phyloP scores from a whole-genome alignment of 2,797 vertebrate genomes.

The Anguilla pacifica region DNA sequence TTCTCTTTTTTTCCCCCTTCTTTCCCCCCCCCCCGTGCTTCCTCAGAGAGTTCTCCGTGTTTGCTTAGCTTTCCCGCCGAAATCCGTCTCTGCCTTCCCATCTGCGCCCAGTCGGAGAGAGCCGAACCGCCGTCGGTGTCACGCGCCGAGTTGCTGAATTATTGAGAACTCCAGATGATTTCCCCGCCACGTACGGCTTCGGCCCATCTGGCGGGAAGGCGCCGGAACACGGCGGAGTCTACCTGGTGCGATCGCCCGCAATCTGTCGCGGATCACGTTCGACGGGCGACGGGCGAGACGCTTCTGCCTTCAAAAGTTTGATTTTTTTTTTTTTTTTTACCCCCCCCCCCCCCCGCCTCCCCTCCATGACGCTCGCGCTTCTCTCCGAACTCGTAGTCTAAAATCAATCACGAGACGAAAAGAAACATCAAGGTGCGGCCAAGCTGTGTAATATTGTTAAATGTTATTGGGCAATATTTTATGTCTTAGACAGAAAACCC shows the following conservation, averaged over 20 bases:
- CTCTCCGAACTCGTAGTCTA: not conserved
- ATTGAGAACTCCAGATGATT: constrained; percentile 98
- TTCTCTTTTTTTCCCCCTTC: constrained; percentile 55
- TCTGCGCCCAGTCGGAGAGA: constrained; percentile 77
- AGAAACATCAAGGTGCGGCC: not conserved
- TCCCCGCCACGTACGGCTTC: constrained; percentile 92
- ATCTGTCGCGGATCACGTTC: constrained; percentile 74
- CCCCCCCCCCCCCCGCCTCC: not conserved
- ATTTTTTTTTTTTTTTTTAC: constrained; percentile 25
- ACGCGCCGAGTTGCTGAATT: constrained; percentile 87
- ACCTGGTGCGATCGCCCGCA: constrained; percentile 71
- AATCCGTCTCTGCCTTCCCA: constrained; percentile 77
- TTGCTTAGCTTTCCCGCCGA: constrained; percentile 72
- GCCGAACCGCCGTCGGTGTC: constrained; percentile 78
- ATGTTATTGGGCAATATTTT: constrained; percentile 20
- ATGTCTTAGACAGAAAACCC: constrained; percentile 23
- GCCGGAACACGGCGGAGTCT: constrained; percentile 67
- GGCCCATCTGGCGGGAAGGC: constrained; percentile 89
- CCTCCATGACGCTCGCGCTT: not conserved
- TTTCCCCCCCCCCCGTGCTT: constrained; percentile 40
- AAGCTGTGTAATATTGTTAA: constrained; percentile 20
- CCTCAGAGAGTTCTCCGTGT: constrained; percentile 76
- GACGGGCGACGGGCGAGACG: constrained; percentile 65
- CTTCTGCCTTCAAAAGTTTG: constrained; percentile 68
- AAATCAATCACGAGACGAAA: not conserved